Evolutionary conservation across 2,113 vertebrate genomes (phyloP).

Genomic region (Spheniscus mendiculus): DNA sequence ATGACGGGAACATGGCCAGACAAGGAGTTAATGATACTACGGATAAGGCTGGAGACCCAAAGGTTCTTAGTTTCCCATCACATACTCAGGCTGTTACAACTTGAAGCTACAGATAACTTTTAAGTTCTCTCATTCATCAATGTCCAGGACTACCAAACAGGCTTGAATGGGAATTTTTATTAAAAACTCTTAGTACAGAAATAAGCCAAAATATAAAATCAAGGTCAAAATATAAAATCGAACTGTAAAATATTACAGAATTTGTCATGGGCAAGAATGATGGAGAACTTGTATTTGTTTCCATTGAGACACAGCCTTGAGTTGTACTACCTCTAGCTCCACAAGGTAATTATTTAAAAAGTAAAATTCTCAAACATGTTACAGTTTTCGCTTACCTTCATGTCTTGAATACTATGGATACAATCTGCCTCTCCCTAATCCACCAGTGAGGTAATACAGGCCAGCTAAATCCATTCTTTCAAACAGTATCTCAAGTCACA

Average conservation of each 20-base stretch:
- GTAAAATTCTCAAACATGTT: not conserved
- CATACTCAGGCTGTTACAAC: rapidly evolving
- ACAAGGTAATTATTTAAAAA: not conserved
- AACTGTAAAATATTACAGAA: not conserved
- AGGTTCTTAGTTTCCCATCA: not conserved
- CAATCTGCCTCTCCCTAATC: not conserved
- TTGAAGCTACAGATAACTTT: not conserved
- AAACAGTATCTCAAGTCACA: not conserved
- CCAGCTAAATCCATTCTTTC: not conserved
- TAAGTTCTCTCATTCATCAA: not conserved
- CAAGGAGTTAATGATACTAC: rapidly evolving
- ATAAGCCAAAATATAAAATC: not conserved
- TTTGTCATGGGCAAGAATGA: not conserved
- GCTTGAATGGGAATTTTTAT: not conserved
- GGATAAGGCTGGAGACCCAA: not conserved
- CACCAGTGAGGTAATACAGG: not conserved
- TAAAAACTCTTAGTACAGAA: not conserved
- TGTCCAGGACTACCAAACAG: not conserved
- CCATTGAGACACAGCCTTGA: not conserved
- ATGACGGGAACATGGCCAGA: rapidly evolving
- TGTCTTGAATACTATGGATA: not conserved
- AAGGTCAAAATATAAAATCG: not conserved
- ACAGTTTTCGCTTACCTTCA: not conserved
- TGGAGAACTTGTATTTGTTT: not conserved
- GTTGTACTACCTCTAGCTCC: not conserved